Evolutionary conservation across 2,888 invertebrate species (phyloP).

Genomic region (Drymonia ruficornis): DNA sequence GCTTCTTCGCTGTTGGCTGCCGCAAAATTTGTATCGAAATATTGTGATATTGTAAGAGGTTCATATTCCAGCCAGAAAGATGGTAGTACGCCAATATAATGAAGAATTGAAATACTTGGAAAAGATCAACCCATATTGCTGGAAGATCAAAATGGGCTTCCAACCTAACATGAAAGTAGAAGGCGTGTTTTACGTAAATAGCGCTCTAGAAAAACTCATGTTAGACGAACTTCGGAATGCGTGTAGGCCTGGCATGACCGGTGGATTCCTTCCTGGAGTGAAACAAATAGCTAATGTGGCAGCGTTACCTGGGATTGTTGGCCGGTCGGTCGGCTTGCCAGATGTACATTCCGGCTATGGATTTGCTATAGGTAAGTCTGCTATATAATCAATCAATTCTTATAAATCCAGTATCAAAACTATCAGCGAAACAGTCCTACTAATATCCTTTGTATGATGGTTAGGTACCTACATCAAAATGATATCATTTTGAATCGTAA

Average conservation of each 20-base stretch:
- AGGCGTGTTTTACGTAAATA: slow-evolving; percentile 98
- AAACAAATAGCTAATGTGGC: slow-evolving; percentile 99
- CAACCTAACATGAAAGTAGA: slow-evolving; percentile 99
- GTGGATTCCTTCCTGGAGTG: slow-evolving; percentile 99
- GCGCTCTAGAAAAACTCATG: slow-evolving; percentile 96
- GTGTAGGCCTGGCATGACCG: slow-evolving; percentile 94
- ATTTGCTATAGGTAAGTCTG: slow-evolving; percentile 94
- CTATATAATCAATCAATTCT: too few relatives aligned
- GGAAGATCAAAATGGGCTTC: slow-evolving; percentile 99
- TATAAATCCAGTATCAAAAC: too few relatives aligned
- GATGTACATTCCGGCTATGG: slow-evolving; percentile 99
- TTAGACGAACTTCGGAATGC: slow-evolving; percentile 97
- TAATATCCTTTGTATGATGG: too few relatives aligned
- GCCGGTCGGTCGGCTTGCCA: slow-evolving; percentile 96
- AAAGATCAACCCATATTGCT: slow-evolving; percentile 92
- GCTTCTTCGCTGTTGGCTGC: neutral
- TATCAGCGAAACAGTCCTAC: too few relatives aligned
- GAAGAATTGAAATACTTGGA: slow-evolving; percentile 98
- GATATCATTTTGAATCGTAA: too few relatives aligned
- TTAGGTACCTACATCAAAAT: too few relatives aligned
- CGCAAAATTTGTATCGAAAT: neutral
- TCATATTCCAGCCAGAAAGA: slow-evolving; percentile 52
- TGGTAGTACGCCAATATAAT: slow-evolving; percentile 96
- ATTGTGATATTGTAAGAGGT: neutral
- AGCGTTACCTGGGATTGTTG: slow-evolving; percentile 98